Evolutionary conservation across 2,888 invertebrate species (phyloP).

Genomic region (Perithous albicinctus): DNA sequence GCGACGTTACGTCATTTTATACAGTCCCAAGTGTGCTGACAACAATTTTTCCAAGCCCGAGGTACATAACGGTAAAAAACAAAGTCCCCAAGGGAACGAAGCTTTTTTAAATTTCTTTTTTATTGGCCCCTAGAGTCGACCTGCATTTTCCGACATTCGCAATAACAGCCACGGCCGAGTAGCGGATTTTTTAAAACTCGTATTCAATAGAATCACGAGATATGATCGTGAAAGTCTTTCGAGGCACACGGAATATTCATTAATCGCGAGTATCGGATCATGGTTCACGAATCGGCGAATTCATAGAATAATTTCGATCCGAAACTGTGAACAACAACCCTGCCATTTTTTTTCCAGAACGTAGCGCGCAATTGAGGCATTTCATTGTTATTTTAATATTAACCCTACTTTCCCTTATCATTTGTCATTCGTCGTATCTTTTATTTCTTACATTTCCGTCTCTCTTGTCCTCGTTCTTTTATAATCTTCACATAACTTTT

Average conservation of each 20-base stretch:
- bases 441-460: not conserved
- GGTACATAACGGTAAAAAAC: constrained; percentile 2
- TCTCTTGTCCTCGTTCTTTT: constrained; percentile 9
- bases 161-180: constrained; percentile 2
- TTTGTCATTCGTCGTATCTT: not conserved
- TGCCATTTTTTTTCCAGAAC: constrained; percentile 61
- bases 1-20: constrained; percentile 2
- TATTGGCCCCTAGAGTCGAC: not conserved
- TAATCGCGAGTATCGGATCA: not conserved
- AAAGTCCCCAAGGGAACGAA: not conserved
- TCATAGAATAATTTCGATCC: constrained; percentile 29
- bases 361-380: constrained; percentile 44
- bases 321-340: constrained; percentile 41
- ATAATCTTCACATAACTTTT: constrained; percentile 2
- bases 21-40: constrained; percentile 20
- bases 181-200: not conserved
- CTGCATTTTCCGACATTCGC: not conserved
- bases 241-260: constrained; percentile 26
- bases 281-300: not conserved
- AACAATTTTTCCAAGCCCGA: not conserved
- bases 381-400: constrained; percentile 44
- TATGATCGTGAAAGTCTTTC: constrained; percentile 14
- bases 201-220: not conserved
- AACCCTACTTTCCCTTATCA: not conserved
- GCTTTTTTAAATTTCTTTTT: not conserved